phyloP scores from a whole-genome alignment of 2,113 vertebrate species.

The Pseudopipra pipra region DNA sequence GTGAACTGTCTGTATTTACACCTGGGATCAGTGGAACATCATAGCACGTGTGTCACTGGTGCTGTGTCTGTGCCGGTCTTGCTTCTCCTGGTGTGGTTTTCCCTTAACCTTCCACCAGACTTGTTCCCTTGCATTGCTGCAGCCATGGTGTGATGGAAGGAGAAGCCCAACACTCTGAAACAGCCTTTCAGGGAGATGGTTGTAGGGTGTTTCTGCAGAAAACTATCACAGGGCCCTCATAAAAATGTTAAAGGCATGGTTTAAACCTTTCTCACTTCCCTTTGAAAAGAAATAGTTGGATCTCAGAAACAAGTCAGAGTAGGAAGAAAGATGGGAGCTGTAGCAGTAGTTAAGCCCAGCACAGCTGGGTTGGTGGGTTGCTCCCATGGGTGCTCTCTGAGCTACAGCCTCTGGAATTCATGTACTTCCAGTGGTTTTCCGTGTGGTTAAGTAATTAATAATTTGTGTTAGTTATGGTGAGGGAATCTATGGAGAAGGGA shows the following conservation, averaged over 20 bases:
- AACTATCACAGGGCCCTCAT: not conserved
- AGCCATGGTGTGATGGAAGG: not conserved
- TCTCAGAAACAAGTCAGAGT: not conserved
- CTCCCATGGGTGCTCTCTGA: not conserved
- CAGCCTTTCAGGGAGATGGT: not conserved
- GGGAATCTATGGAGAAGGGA: not conserved
- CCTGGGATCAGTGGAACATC: not conserved
- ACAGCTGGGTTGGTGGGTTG: rapidly evolving
- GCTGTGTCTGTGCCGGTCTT: not conserved
- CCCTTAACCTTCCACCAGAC: not conserved
- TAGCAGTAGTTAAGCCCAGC: not conserved
- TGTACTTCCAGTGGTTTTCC: not conserved
- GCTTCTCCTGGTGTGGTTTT: not conserved
- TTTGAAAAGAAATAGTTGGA: not conserved
- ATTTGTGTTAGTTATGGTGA: not conserved
- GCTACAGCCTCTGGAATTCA: not conserved
- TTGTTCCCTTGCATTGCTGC: not conserved
- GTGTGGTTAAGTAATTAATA: slow-evolving; percentile 12
- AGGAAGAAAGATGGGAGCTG: not conserved
- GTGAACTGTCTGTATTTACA: not conserved
- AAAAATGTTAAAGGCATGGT: not conserved
- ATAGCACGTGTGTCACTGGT: rapidly evolving
- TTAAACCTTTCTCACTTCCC: not conserved
- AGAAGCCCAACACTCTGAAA: not conserved
- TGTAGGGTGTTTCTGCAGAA: not conserved